These are phyloP conservation scores for Diabrotica balteata DNA, from an alignment of 2,888 invertebrate genomes.

Conservation along the genomic window DNA sequence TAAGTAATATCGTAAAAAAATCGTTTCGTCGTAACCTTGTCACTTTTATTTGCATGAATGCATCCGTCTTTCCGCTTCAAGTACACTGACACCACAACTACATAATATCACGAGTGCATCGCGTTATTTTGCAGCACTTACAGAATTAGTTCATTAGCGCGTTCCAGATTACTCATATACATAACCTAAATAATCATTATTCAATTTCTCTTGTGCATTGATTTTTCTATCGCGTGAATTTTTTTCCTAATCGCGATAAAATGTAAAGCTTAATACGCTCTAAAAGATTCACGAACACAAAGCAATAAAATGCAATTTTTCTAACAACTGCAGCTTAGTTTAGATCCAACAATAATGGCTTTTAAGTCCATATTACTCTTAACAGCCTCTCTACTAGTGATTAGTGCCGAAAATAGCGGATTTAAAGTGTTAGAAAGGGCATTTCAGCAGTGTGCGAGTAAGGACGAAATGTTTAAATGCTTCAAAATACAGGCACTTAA, in stretches of 20 bases:
- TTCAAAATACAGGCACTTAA: constrained; percentile 75
- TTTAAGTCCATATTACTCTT: constrained; percentile 13
- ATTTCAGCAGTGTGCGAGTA: constrained; percentile 69
- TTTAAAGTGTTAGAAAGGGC: constrained; percentile 54
- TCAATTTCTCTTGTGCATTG: constrained; percentile 19
- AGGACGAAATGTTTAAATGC: constrained; percentile 72
- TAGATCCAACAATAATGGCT: constrained; percentile 16
- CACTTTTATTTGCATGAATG: no score
- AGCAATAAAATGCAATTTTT: constrained; percentile 29
- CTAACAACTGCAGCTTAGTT: constrained; percentile 12
- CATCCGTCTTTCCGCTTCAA: background rate
- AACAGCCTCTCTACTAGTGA: constrained; percentile 4
- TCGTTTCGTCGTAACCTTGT: no score
- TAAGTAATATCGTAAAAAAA: no score
- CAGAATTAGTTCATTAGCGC: constrained; percentile 7
- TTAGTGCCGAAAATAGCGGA: constrained; percentile 19
- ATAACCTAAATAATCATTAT: constrained; percentile 20
- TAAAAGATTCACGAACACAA: constrained; percentile 35
- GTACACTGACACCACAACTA: background rate
- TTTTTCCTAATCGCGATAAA: constrained; percentile 18
- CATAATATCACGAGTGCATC: background rate
- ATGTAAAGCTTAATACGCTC: constrained; percentile 34
- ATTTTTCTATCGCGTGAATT: constrained; percentile 24
- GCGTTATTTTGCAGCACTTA: background rate
- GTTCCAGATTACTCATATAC: constrained; percentile 11